Evolutionary conservation across 2,113 vertebrate species (phyloP).

Genomic region (Bubalus kerabau): DNA sequence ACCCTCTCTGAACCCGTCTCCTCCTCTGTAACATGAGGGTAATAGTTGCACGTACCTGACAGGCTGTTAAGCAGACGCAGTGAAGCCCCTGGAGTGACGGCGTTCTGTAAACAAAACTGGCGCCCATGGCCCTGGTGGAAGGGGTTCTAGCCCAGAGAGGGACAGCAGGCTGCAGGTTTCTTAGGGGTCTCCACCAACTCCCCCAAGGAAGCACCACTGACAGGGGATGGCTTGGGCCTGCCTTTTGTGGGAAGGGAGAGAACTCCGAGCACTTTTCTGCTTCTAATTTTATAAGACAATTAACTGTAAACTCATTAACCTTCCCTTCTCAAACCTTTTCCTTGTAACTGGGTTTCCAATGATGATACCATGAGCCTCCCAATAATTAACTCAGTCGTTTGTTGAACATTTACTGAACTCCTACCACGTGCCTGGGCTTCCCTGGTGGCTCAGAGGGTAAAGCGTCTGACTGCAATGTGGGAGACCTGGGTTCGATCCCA

Average conservation of each 20-base stretch:
- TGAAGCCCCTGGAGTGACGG: background rate
- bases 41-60: background rate
- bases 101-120: background rate
- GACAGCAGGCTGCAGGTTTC: background rate
- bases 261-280: background rate
- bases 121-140: background rate
- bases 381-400: background rate
- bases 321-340: background rate
- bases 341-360: background rate
- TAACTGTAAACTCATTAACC: background rate
- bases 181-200: background rate
- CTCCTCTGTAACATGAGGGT: background rate
- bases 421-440: no score
- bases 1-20: background rate
- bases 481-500: no score
- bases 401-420: background rate
- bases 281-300: background rate
- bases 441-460: no score
- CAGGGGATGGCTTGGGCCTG: background rate
- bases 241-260: background rate
- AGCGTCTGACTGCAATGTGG: no score
- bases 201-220: background rate
- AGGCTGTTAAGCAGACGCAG: background rate
- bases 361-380: background rate
- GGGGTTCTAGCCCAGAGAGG: background rate